A percentile compares a stretch with the other conserved stretches of the same genome.
Conservation (phyloP, 2,888 invertebrate species). For the Chloroclystis v-ata region DNA sequence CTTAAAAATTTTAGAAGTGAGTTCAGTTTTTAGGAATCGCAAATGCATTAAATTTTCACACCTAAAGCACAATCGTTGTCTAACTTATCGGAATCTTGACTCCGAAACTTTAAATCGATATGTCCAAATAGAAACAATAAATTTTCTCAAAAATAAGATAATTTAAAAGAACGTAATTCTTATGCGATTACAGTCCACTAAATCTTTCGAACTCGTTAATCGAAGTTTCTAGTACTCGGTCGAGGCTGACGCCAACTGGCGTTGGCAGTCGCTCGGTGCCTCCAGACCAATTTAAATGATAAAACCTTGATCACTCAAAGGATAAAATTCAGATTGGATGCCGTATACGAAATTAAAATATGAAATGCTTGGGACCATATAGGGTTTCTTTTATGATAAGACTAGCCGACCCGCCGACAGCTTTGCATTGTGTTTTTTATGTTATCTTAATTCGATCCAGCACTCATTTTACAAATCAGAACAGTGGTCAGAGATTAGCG, state of each 20-base stretch:
- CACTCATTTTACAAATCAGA: too few relatives aligned
- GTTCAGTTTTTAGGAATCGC: too few relatives aligned
- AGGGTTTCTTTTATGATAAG: too few relatives aligned
- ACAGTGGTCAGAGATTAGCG: too few relatives aligned
- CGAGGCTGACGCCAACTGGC: constrained; percentile 67
- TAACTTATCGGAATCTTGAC: too few relatives aligned
- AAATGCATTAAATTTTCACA: too few relatives aligned
- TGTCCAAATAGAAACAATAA: constrained; percentile 28
- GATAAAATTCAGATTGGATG: constrained; percentile 60
- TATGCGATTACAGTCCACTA: constrained; percentile 66
- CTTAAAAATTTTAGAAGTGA: too few relatives aligned
- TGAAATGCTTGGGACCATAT: constrained; percentile 19
- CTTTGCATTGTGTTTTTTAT: too few relatives aligned
- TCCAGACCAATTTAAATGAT: constrained; percentile 70
- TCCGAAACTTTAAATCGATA: too few relatives aligned
- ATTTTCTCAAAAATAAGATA: constrained; percentile 44
- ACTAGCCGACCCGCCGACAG: too few relatives aligned
- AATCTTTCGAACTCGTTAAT: constrained; percentile 74
- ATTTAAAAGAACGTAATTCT: constrained; percentile 60
- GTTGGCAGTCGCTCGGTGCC: constrained; percentile 60
- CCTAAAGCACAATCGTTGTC: too few relatives aligned
- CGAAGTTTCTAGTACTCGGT: constrained; percentile 67
- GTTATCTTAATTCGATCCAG: too few relatives aligned
- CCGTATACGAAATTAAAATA: constrained; percentile 52
- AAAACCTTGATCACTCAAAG: constrained; percentile 68